Percentiles rank a stretch among this genome's conserved stretches.
These are phyloP conservation scores for Rhynchonycteris naso DNA, from an alignment of 2,797 vertebrate genomes.

Conservation along the genomic window DNA sequence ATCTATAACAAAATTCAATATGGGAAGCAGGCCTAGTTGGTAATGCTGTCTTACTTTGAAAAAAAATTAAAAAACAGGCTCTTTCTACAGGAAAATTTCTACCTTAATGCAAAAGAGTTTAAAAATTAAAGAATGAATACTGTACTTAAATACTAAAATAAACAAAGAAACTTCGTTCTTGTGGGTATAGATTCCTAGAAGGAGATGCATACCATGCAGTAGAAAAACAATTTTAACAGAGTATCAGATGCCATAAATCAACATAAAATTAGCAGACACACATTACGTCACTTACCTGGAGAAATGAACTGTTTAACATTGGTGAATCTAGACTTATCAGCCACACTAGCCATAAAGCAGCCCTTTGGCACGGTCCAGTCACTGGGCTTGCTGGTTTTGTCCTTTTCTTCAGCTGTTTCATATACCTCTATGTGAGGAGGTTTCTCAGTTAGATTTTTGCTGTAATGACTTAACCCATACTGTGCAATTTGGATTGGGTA, in stretches of 20 bases:
- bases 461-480: slow-evolving; percentile 98
- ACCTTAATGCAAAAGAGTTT: slow-evolving; percentile 1
- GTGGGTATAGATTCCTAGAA: background rate
- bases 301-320: slow-evolving; percentile 93
- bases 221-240: slow-evolving; percentile 19
- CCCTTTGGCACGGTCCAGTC: slow-evolving; percentile 93
- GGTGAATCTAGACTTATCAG: slow-evolving; percentile 89
- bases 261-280: background rate
- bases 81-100: slow-evolving; percentile 23
- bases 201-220: background rate
- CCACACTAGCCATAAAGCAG: slow-evolving; percentile 88
- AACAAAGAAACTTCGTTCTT: background rate
- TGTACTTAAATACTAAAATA: background rate
- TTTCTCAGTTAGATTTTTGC: slow-evolving; percentile 98
- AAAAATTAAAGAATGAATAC: slow-evolving; percentile 30
- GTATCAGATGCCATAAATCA: background rate
- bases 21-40: slow-evolving; percentile 41
- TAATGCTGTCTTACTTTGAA: slow-evolving; percentile 25
- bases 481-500: slow-evolving; percentile 99
- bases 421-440: slow-evolving; percentile 94
- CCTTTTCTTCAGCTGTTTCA: slow-evolving; percentile 92
- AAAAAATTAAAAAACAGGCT: slow-evolving; percentile 55
- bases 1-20: slow-evolving; percentile 68
- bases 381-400: slow-evolving; percentile 79
- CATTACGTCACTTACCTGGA: slow-evolving; percentile 87